These are phyloP conservation scores for Salvelinus namaycush DNA, from an alignment of 2,113 vertebrate genomes.

Conservation along the genomic window DNA sequence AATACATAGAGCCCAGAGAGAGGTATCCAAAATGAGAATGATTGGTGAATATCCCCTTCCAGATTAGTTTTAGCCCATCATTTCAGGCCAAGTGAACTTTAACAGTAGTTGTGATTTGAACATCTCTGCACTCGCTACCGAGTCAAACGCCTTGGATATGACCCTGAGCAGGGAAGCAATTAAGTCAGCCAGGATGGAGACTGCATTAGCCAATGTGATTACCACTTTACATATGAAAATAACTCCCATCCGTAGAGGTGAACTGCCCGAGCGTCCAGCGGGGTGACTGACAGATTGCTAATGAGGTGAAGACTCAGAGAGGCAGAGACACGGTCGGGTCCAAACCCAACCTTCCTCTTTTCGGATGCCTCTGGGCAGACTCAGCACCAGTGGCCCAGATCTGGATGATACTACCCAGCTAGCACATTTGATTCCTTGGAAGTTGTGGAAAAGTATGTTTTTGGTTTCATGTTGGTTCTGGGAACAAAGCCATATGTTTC, in stretches of 20 bases:
- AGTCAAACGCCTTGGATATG: background rate
- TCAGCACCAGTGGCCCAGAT: background rate
- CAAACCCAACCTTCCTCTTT: background rate
- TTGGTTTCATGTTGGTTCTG: too few relatives aligned
- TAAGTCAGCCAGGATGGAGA: background rate
- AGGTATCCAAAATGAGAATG: background rate
- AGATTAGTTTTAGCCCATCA: background rate
- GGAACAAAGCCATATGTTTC: too few relatives aligned
- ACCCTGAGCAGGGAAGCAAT: background rate
- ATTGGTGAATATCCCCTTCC: background rate
- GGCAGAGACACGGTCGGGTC: background rate
- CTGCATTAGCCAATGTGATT: constrained; percentile 5
- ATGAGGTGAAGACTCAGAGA: background rate
- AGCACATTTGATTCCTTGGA: too few relatives aligned
- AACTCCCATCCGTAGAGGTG: background rate
- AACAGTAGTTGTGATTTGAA: background rate
- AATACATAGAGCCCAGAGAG: background rate
- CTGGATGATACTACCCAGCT: background rate
- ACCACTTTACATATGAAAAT: background rate
- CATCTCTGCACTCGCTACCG: background rate
- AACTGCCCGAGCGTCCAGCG: background rate
- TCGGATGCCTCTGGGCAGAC: background rate
- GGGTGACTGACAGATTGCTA: background rate
- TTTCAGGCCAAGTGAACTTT: background rate
- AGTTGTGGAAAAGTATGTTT: too few relatives aligned